Evolutionary conservation across 2,113 vertebrate genomes (phyloP), one percentile per base, ranked within the genome.

Genomic region (Entelurus aequoreus): DNA sequence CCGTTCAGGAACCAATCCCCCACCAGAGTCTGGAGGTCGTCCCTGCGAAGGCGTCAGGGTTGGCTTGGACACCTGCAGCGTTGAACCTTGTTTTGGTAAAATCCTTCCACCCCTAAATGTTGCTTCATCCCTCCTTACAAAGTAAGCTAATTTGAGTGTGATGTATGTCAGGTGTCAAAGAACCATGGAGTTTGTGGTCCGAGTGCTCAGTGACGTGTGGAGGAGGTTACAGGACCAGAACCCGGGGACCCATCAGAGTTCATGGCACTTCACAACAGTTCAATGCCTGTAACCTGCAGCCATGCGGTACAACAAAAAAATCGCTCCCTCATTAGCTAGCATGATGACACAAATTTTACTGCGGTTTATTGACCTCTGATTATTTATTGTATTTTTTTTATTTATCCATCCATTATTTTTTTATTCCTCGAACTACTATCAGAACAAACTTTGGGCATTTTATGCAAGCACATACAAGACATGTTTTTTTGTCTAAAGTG

Each of bases 191-290:
- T 0, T 42, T 70, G 0, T 95, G 94, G 94, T 92, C 92, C 0
- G 70, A 73, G 4, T 95, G 94, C 71, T 95, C 94, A 0, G 92
- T 93, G 48, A 81, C 92, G 5, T 95, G 94, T 8, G 93, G 94
- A 2, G 92, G 92, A 0, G 93, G 94, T 12, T 94, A 93, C 74
- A 81, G 86, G 72, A 93, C 88, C 53, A 80, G 94, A 59, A 94
- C 91, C 5, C 83, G 84, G 1, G 87, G 87, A 0, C 76, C 88
- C 0, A 48, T 86, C 35, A 66, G 64, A 2, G 62, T 71, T 10
- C 85, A 88, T 2, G 88, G 90, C 6, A 84, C 91, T 1, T 79
- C 83, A 4, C 90, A 90, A 72, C 90, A 94, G 69, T 94, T 94
- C 83, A 90, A 89, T 5, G 86, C 91, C 81, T 96, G 94, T 48